Conservation (phyloP, 2,888 invertebrate species). For the Acanthosepion esculentum region DNA sequence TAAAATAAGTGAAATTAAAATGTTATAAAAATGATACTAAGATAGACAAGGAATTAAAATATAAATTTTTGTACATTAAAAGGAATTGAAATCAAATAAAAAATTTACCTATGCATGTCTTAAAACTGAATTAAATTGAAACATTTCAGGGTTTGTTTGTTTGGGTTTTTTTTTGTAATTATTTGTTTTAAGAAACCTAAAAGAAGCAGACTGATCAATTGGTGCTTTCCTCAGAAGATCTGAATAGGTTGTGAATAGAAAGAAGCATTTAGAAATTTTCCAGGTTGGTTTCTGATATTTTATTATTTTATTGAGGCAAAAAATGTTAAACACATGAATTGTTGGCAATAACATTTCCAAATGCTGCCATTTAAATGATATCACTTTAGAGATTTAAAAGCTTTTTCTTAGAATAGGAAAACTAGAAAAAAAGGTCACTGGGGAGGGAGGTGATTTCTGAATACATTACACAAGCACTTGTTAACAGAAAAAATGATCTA, state of each 20-base stretch:
- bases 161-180: no score
- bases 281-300: no score
- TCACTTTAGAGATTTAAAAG: not conserved
- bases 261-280: no score
- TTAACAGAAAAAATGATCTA: not conserved
- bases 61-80: not conserved
- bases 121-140: not conserved
- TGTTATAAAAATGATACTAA: not conserved
- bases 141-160: no score
- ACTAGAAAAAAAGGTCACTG: not conserved
- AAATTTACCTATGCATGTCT: not conserved
- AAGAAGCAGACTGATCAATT: not conserved
- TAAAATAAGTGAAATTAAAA: not conserved
- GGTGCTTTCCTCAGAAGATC: not conserved
- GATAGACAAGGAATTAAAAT: not conserved
- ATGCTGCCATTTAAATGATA: not conserved
- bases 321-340: not conserved
- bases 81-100: no score
- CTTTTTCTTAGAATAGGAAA: not conserved
- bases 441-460: not conserved
- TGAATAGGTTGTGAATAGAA: no score
- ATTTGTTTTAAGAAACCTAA: no score
- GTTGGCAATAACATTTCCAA: not conserved
- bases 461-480: not conserved
- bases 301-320: no score